Conservation (phyloP, 2,888 invertebrate species). For the Drosophila setosimentum region DNA sequence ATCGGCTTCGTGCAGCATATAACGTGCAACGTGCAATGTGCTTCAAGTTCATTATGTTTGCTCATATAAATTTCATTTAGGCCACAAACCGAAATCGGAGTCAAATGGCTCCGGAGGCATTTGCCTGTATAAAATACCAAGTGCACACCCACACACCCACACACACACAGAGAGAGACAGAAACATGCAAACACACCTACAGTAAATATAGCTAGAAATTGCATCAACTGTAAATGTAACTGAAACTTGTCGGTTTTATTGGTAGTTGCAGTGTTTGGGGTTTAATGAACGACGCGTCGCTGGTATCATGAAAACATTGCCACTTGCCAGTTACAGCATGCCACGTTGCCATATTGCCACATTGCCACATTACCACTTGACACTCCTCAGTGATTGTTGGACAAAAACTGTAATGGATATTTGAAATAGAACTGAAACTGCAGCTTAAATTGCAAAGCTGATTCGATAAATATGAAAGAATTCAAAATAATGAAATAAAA, state of each 20-base stretch:
- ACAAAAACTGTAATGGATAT: neutral
- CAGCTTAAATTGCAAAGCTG: conserved; percentile 1
- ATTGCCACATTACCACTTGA: conserved; percentile 3
- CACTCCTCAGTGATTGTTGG: conserved; percentile 8
- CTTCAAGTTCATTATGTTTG: conserved; percentile 80
- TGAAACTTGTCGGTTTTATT: conserved; percentile 11
- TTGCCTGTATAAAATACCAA: conserved; percentile 66
- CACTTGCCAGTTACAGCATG: conserved; percentile 4
- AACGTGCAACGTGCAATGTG: conserved; percentile 61
- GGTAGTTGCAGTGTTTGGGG: conserved; percentile 11
- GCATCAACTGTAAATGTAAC: conserved; percentile 21
- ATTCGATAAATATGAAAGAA: neutral
- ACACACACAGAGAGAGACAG: conserved; percentile 16
- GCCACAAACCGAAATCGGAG: conserved; percentile 80
- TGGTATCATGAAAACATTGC: conserved; percentile 10
- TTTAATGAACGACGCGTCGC: conserved; percentile 32
- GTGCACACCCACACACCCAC: conserved; percentile 37
- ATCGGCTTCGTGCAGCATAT: neutral
- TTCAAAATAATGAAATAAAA: neutral
- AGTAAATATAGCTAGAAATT: conserved; percentile 42
- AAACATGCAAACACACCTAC: neutral
- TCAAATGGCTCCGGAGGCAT: conserved; percentile 76
- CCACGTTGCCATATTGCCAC: conserved; percentile 3
- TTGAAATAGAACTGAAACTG: conserved; percentile 6
- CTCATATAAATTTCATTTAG: conserved; percentile 80